A percentile compares a stretch with the other conserved stretches of the same genome.
Conservation (phyloP, 2,797 vertebrate genomes). For the Sebastes variabilis region DNA sequence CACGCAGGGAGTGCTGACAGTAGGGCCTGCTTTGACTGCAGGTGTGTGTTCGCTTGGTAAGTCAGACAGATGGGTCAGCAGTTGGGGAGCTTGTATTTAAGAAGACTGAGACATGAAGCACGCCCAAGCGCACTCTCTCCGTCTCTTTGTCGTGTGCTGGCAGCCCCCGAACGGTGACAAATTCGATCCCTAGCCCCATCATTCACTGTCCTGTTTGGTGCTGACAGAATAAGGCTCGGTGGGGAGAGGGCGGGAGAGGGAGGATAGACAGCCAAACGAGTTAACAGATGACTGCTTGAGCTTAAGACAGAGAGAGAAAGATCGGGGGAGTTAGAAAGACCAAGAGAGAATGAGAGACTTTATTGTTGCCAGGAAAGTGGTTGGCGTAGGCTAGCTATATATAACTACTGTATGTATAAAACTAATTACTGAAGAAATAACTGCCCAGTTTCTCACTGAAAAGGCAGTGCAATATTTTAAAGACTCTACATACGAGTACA, state of each 20-base stretch:
- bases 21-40: slow-evolving; percentile 30
- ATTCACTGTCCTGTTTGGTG: slow-evolving; percentile 68
- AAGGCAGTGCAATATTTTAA: neutral
- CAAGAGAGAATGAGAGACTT: slow-evolving; percentile 5
- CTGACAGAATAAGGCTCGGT: slow-evolving; percentile 50
- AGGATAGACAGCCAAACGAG: slow-evolving; percentile 26
- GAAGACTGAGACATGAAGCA: slow-evolving; percentile 50
- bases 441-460: neutral
- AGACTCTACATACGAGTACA: neutral
- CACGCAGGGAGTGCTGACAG: slow-evolving; percentile 32
- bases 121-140: neutral
- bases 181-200: slow-evolving; percentile 52
- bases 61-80: slow-evolving; percentile 62
- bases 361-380: neutral
- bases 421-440: neutral
- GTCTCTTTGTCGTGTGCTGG: slow-evolving; percentile 18
- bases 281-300: slow-evolving; percentile 49
- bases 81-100: slow-evolving; percentile 52
- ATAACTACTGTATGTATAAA: neutral
- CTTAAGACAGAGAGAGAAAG: slow-evolving; percentile 16
- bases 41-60: slow-evolving; percentile 46
- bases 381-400: neutral
- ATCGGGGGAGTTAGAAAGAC: neutral
- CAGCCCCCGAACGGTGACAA: slow-evolving; percentile 62
- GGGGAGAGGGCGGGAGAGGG: neutral